phyloP scores from a whole-genome alignment of 2,797 vertebrate genomes.

The Gymnocypris eckloni region DNA sequence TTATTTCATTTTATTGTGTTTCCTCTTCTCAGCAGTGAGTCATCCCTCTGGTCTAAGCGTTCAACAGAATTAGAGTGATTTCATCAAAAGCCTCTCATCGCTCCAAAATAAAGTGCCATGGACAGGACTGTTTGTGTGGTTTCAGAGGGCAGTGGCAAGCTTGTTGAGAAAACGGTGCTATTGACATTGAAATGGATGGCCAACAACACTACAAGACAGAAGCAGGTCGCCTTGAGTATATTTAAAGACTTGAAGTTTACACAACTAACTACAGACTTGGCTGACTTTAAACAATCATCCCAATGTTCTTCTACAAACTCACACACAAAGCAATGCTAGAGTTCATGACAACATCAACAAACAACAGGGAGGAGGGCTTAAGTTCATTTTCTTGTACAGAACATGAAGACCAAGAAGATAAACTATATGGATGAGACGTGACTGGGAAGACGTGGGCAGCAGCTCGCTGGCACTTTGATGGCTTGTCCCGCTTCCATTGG shows the following conservation, averaged over 20 bases:
- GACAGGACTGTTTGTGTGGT: not conserved
- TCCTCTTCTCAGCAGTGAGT: constrained; percentile 62
- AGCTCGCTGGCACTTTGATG: not conserved
- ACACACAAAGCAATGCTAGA: not conserved
- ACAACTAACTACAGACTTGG: not conserved
- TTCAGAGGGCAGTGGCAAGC: constrained; percentile 51
- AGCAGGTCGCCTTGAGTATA: not conserved
- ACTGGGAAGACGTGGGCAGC: constrained; percentile 1
- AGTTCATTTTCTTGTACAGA: not conserved
- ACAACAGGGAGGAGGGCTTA: not conserved
- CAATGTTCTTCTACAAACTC: not conserved
- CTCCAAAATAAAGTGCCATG: constrained; percentile 39
- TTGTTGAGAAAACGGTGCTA: constrained; percentile 67
- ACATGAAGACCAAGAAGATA: not conserved
- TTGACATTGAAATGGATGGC: constrained; percentile 15
- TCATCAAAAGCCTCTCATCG: constrained; percentile 49
- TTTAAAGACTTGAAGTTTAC: constrained; percentile 6
- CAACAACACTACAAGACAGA: not conserved
- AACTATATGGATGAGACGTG: constrained; percentile 2
- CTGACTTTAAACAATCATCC: not conserved
- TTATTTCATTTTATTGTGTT: constrained; percentile 57
- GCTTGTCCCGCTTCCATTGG: not conserved
- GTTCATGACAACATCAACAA: not conserved
- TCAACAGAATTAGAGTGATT: constrained; percentile 65
- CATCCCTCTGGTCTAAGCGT: constrained; percentile 64